Evolutionary conservation across 2,797 vertebrate genomes (phyloP).

Genomic region (Bovichtus diacanthus): DNA sequence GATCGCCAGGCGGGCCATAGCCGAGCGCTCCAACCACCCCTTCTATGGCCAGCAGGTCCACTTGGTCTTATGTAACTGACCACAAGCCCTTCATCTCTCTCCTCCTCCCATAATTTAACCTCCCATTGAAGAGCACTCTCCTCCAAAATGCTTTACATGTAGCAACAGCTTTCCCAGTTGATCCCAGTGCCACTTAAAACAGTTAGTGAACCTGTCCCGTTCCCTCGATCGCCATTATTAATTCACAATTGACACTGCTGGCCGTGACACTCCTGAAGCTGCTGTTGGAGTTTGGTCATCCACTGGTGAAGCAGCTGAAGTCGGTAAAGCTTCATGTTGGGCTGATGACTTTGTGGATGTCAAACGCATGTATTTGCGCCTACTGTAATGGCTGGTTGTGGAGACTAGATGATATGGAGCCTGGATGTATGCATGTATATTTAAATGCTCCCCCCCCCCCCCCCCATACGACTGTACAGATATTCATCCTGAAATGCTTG

Average conservation of each 20-base stretch:
- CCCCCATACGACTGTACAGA: constrained; percentile 45
- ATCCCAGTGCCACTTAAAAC: constrained; percentile 16
- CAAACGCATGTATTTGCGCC: constrained; percentile 2
- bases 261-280: constrained; percentile 51
- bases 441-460: constrained; percentile 31
- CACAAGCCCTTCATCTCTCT: neutral
- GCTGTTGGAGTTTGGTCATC: constrained; percentile 35
- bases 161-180: constrained; percentile 1
- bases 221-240: neutral
- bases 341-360: constrained; percentile 17
- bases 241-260: constrained; percentile 9
- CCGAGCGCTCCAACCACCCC: constrained; percentile 85
- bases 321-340: neutral
- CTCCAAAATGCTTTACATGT: neutral
- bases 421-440: constrained; percentile 44
- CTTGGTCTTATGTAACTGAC: constrained; percentile 84
- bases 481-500: constrained; percentile 73
- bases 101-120: neutral
- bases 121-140: constrained; percentile 4
- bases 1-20: constrained; percentile 84
- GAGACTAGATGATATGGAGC: constrained; percentile 32
- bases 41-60: constrained; percentile 88
- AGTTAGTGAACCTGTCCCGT: neutral
- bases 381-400: constrained; percentile 36
- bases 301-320: constrained; percentile 31